Conservation (phyloP, 1,140 invertebrate species). For the Drosophila albomicans region DNA sequence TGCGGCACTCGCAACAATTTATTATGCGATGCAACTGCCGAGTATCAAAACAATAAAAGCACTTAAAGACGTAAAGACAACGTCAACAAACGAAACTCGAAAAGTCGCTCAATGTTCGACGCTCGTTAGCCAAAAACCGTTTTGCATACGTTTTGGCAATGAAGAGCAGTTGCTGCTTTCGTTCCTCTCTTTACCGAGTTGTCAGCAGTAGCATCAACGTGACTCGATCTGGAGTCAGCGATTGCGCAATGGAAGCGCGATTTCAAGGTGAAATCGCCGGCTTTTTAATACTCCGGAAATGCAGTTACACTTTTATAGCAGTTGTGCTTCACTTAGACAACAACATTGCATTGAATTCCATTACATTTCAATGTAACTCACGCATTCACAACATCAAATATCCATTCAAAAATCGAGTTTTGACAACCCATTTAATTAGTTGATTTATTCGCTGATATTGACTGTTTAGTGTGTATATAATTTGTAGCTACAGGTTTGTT, state of each 20-base stretch:
- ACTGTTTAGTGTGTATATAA: neutral
- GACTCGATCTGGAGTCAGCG: slow-evolving; percentile 25
- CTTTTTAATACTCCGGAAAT: slow-evolving; percentile 55
- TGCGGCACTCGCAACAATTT: slow-evolving; percentile 52
- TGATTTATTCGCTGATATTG: neutral
- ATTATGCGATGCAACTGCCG: slow-evolving; percentile 36
- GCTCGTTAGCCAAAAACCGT: slow-evolving; percentile 53
- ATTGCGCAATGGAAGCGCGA: slow-evolving; percentile 52
- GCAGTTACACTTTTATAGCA: slow-evolving; percentile 14
- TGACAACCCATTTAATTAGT: slow-evolving; percentile 9
- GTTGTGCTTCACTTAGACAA: neutral
- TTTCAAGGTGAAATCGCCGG: slow-evolving; percentile 78
- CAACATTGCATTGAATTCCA: slow-evolving; percentile 17
- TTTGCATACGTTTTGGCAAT: slow-evolving; percentile 55
- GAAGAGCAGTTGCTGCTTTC: neutral
- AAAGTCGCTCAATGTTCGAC: slow-evolving; percentile 54
- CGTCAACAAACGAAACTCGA: slow-evolving; percentile 29
- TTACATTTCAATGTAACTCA: slow-evolving; percentile 44
- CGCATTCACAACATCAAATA: slow-evolving; percentile 14
- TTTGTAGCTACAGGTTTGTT: neutral
- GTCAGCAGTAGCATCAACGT: neutral
- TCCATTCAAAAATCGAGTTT: slow-evolving; percentile 15
- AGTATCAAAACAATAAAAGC: slow-evolving; percentile 49
- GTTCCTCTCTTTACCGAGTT: neutral
- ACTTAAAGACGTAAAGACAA: slow-evolving; percentile 18